Evolutionary conservation across 2,113 vertebrate genomes (phyloP), one percentile per base, ranked within the genome.

Genomic region (Phylloscopus trochiloides): DNA sequence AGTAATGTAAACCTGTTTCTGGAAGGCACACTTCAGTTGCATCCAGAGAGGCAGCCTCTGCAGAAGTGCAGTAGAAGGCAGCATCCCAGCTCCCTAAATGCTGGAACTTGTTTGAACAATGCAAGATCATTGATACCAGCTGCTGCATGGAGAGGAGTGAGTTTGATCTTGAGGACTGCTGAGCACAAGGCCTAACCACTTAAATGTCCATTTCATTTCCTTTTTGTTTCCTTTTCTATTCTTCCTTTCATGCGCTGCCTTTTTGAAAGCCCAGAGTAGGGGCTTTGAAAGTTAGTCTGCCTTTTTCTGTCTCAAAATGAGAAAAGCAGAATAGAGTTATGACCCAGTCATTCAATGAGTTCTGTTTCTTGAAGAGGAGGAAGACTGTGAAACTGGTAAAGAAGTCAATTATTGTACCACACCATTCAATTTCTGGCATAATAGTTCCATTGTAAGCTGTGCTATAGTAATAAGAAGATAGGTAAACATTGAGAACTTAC

Each of bases 221-320:
- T 79, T 92, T 92, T 91, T 79, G 50, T 85, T 96, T 96, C 87
- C 45, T 86, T 93, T 94, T 78, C 63, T 81, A 50, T 90, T 88
- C 58, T 94, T 88, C 57, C 77, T 92, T 92, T 86, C 67, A 77
- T 31, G 5, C 17, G 75, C 55, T 79, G 32, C 51, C 38, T 75
- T 83, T 88, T 92, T 96, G 81, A 88, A 90, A 89, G 26, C 26
- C 32, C n/a, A 54, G 28, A 36, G 52, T 75, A 88, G 57, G 61
- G 26, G 51, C 58, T 87, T 94, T 86, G 78, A 83, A 82, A 79
- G 83, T 84, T 47, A 82, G 88, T 87, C 67, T 91, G 59, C 26
- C 91, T 91, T 91, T 87, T 90, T 86, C 55, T 79, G 70, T 72
- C 82, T 92, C 26, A 59, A 81, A 90, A 75, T 80, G 74, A 86